phyloP scores from a whole-genome alignment of 2,797 vertebrate genomes.

The Arctocebus calabarensis region DNA sequence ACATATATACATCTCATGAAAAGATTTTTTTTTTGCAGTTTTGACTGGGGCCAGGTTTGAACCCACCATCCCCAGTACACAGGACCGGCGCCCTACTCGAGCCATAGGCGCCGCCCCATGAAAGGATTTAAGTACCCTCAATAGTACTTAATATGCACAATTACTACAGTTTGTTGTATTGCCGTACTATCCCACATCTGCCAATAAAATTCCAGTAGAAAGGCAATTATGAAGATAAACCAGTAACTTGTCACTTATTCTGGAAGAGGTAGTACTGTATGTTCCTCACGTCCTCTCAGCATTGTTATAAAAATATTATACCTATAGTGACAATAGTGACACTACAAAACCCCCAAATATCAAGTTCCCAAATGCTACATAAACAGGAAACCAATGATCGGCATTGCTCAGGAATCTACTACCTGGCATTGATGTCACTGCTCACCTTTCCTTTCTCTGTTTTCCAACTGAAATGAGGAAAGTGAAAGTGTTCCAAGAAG shows the following conservation, averaged over 20 bases:
- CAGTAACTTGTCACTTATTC: neutral
- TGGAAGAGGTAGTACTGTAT: neutral
- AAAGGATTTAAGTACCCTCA: neutral
- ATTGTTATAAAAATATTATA: neutral
- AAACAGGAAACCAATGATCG: neutral
- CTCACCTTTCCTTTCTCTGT: neutral
- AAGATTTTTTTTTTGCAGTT: neutral
- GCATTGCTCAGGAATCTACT: neutral
- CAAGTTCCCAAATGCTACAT: neutral
- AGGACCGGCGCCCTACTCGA: too few species aligned
- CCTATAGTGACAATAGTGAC: neutral
- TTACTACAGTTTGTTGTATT: neutral
- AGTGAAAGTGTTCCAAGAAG: neutral
- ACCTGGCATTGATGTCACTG: neutral
- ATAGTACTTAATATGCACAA: neutral
- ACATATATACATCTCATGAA: neutral
- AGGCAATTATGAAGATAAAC: neutral
- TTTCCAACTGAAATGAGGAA: neutral
- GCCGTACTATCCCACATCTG: neutral
- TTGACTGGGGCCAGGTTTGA: too few species aligned
- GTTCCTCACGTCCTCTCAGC: neutral
- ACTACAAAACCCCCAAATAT: neutral
- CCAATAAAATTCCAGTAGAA: constrained; percentile 19
- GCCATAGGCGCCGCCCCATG: neutral
- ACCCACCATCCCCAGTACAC: too few species aligned